phyloP scores from a whole-genome alignment of 2,888 invertebrate genomes.

The Drosophila pegasa region DNA sequence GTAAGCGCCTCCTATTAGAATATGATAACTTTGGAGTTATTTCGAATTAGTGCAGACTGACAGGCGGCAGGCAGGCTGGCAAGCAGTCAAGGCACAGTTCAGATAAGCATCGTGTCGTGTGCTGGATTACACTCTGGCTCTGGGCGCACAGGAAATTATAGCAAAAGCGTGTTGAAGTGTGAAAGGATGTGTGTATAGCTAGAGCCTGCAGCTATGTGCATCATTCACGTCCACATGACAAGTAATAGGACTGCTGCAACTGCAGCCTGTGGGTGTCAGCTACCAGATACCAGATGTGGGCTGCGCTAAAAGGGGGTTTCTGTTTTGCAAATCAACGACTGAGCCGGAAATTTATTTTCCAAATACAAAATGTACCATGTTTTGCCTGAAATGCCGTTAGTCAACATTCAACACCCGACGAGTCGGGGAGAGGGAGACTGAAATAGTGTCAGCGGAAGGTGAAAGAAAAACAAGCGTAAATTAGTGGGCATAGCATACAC shows the following conservation, averaged over 20 bases:
- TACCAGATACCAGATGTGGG: slow-evolving; percentile 51
- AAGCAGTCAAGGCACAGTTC: background rate
- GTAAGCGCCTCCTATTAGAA: slow-evolving; percentile 23
- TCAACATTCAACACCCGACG: slow-evolving; percentile 38
- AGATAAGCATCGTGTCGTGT: slow-evolving; percentile 36
- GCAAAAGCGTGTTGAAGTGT: slow-evolving; percentile 72
- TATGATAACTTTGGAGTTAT: slow-evolving; percentile 44
- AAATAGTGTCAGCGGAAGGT: slow-evolving; percentile 30
- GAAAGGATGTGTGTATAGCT: slow-evolving; percentile 67
- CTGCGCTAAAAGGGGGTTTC: slow-evolving; percentile 18
- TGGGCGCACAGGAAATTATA: slow-evolving; percentile 70
- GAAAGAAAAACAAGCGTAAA: slow-evolving; percentile 39
- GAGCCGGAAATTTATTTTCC: slow-evolving; percentile 77
- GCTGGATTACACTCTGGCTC: slow-evolving; percentile 43
- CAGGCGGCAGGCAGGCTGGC: background rate
- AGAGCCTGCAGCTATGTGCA: slow-evolving; percentile 30
- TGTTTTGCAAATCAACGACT: slow-evolving; percentile 71
- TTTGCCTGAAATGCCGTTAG: slow-evolving; percentile 39
- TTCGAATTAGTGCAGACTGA: slow-evolving; percentile 37
- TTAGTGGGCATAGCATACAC: slow-evolving; percentile 59
- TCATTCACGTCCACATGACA: slow-evolving; percentile 55
- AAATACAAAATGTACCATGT: slow-evolving; percentile 63
- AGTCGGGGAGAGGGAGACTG: background rate
- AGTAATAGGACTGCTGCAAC: slow-evolving; percentile 71
- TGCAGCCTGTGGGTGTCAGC: slow-evolving; percentile 60